Conservation (phyloP, 2,113 vertebrate species). For the Megaleporinus macrocephalus region DNA sequence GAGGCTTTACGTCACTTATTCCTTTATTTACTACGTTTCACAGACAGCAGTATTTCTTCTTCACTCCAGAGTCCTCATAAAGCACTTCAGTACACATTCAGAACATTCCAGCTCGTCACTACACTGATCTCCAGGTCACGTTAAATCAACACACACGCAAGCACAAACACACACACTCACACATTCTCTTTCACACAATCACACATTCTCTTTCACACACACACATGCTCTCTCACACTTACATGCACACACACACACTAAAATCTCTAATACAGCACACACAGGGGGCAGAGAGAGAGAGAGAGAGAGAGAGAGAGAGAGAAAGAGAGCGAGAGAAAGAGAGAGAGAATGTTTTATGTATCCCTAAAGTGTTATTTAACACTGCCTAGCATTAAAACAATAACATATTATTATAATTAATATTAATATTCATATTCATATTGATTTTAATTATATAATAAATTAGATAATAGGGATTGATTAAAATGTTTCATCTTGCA, state of each 20-base stretch:
- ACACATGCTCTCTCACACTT: background rate
- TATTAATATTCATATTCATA: no score
- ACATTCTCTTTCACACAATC: background rate
- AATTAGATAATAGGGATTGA: no score
- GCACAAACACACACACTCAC: background rate
- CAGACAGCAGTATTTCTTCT: background rate
- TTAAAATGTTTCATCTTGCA: no score
- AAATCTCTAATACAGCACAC: no score
- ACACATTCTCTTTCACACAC: no score
- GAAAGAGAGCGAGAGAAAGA: background rate
- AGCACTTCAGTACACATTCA: background rate
- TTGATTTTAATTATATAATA: no score
- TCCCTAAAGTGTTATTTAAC: no score
- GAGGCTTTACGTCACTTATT: background rate
- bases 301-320: background rate
- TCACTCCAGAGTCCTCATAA: background rate
- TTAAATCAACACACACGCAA: constrained; percentile 10
- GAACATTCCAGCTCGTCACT: constrained; percentile 5
- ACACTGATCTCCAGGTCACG: constrained; percentile 10
- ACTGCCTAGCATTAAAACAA: no score
- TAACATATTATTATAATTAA: no score
- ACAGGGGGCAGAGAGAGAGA: no score
- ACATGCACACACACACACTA: constrained; percentile 17
- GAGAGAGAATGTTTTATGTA: no score
- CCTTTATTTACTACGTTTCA: background rate